Evolutionary conservation across 2,113 vertebrate species (phyloP).

Genomic region (Sminthopsis crassicaudata): DNA sequence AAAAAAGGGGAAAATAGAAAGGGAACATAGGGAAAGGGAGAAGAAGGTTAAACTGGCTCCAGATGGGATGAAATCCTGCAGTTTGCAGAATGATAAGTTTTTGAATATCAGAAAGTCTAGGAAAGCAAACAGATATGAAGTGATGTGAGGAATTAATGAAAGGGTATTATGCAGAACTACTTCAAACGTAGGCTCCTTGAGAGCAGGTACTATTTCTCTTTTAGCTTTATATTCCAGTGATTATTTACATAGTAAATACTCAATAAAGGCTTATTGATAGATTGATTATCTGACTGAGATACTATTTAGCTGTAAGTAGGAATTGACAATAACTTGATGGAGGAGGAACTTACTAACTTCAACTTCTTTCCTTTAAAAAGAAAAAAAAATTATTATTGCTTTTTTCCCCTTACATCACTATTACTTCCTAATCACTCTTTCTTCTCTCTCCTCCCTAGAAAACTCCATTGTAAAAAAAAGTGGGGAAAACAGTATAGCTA

Average conservation of each 20-base stretch:
- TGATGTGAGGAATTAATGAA: not conserved
- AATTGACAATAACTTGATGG: not conserved
- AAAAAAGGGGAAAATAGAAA: not conserved
- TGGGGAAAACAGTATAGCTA: not conserved
- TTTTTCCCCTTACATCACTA: not conserved
- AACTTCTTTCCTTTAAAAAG: not conserved
- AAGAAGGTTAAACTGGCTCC: not conserved
- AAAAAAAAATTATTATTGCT: not conserved
- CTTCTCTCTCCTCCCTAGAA: not conserved
- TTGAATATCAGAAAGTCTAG: not conserved
- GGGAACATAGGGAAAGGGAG: not conserved
- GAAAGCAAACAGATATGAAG: not conserved
- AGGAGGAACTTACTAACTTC: constrained; percentile 18
- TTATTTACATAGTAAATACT: not conserved
- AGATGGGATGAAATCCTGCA: not conserved
- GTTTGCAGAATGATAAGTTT: not conserved
- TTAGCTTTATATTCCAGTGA: not conserved
- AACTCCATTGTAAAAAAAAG: not conserved
- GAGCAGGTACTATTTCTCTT: constrained; percentile 11
- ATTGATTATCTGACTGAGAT: not conserved
- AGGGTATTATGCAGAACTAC: not conserved
- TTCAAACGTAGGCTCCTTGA: not conserved
- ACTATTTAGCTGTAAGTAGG: constrained; percentile 15
- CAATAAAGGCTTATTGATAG: not conserved
- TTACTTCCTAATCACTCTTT: not conserved